Base-by-base conservation (phyloP, 1,140 invertebrate species). In the Drosophila ercepeae region DNA sequence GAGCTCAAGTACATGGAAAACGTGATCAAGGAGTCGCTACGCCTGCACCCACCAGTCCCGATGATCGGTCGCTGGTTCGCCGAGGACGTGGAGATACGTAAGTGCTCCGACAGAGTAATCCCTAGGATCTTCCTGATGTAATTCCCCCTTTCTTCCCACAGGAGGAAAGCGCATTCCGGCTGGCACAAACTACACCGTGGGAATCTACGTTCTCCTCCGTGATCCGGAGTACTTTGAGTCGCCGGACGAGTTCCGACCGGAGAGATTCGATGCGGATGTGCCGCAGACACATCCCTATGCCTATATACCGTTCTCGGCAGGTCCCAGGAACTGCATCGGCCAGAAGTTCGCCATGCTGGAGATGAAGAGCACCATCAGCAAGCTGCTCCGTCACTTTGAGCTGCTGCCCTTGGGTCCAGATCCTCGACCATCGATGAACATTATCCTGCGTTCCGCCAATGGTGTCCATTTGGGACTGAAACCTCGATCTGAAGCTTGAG, bases 291-390 rank as follows among this genome's bases (percentile, higher is more conserved):
- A 92, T 75, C 92, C 86, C 0, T 93, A 91, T 77, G 73, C 92
- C 18, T 94, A 92, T 81, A 91, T 95, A 29, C 94, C 95, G 44
- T 95, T 95, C 79, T 93, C 93, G n/a, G 94, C 94, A 29, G 94
- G 94, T 9, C 92, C 91, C 18, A 92, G 93, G 73, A 95, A 95
- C 76, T 95, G 95, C 75, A 89, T 89, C 93, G 95, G 95, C 60
- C 95, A 96, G 90, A 95, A 94, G 84, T 97, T 96, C 91, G 96
- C 96, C 1, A 91, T 95, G 89, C 89, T 96, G 76, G 96, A 97
- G 91, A 92, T 95, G 83, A 97, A 97, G 91, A 92, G 82, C 25
- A 77, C 90, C 3, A 68, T 92, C 8, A 90, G 90, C 23, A 91
- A 91, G 60, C 21, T 92, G 3, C 58, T 92, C 4, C 73, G 91